Percentiles rank a stretch among this genome's conserved stretches.
These are phyloP conservation scores for Chunga burmeisteri DNA, from an alignment of 2,113 vertebrate species.

Conservation along the genomic window DNA sequence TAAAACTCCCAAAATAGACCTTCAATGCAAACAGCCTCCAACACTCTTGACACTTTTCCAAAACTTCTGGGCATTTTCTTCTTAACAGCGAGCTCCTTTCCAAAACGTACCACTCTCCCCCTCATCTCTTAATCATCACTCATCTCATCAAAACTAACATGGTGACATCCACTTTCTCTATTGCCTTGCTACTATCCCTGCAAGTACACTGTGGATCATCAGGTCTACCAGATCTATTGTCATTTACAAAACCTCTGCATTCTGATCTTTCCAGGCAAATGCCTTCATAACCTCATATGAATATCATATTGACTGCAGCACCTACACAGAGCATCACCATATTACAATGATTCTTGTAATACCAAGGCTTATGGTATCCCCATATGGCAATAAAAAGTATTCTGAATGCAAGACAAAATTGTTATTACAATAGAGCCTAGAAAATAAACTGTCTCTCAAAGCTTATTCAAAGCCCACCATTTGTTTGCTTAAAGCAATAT, in stretches of 20 bases:
- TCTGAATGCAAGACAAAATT: neutral
- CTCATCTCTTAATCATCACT: neutral
- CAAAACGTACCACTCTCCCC: neutral
- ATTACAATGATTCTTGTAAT: neutral
- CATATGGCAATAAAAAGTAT: neutral
- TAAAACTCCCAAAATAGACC: neutral
- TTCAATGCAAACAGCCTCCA: neutral
- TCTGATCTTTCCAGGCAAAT: neutral
- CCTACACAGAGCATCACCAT: neutral
- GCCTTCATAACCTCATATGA: neutral
- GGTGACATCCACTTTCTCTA: neutral
- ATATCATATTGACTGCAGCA: neutral
- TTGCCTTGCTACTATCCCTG: neutral
- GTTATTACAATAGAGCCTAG: neutral
- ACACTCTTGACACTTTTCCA: neutral
- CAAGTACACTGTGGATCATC: neutral
- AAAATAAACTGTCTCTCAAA: neutral
- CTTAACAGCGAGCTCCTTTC: neutral
- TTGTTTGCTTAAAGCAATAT: neutral
- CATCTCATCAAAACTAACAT: neutral
- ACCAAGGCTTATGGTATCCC: neutral
- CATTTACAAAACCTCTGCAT: neutral
- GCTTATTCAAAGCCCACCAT: neutral
- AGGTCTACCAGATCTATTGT: neutral
- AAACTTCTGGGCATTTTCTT: slow-evolving; percentile 2